A percentile compares a stretch with the other conserved stretches of the same genome.
Conservation (phyloP, 2,797 vertebrate genomes). For the Emydoidea blandingii region DNA sequence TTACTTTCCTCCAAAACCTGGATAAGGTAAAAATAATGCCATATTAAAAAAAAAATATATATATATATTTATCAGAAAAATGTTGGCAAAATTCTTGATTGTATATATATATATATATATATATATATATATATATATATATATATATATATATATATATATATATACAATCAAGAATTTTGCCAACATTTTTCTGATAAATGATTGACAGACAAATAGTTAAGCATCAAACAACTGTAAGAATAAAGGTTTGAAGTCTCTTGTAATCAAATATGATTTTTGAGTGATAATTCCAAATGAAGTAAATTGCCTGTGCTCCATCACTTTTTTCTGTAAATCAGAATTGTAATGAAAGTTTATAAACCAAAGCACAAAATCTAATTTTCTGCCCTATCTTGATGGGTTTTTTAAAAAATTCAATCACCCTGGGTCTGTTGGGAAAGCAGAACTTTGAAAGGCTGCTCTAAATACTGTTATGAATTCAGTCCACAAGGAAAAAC, state of each 20-base stretch:
- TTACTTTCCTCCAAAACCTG: neutral
- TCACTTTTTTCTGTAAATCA: neutral
- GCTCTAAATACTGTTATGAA: accelerated
- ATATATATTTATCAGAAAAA: too few species aligned
- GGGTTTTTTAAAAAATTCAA: neutral
- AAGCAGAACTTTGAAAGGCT: neutral
- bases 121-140: too few species aligned
- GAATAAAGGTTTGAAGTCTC: neutral
- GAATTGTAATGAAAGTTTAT: neutral
- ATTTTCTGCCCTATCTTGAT: neutral
- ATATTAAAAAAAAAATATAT: neutral
- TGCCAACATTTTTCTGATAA: neutral
- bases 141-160: too few species aligned
- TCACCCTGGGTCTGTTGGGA: neutral
- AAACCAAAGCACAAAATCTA: neutral
- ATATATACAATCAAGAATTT: neutral
- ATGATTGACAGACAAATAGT: neutral
- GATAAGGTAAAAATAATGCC: neutral
- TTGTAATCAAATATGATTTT: neutral
- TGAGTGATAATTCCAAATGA: neutral
- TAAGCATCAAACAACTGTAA: neutral
- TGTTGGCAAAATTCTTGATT: too few species aligned
- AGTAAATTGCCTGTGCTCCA: neutral
- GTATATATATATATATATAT: too few species aligned
- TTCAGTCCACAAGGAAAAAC: neutral